Percentiles rank a stretch among this genome's conserved stretches.
These are phyloP conservation scores for Galaxea fascicularis DNA, from an alignment of 92 coral and sea anemone genomes.

Conservation along the genomic window DNA sequence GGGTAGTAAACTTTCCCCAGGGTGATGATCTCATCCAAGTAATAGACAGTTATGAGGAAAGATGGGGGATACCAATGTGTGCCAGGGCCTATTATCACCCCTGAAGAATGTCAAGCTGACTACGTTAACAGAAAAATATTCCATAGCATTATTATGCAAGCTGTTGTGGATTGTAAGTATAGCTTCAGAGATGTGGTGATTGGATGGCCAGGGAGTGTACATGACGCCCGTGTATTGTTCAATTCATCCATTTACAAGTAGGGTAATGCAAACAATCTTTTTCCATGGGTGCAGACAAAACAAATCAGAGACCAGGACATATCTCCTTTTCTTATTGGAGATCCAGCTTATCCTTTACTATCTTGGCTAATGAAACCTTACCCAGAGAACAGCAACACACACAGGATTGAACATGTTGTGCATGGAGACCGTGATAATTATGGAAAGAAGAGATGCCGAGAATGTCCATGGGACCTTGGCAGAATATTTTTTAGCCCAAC, in stretches of 20 bases:
- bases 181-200: constrained; percentile 69
- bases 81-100: constrained; percentile 58
- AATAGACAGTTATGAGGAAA: constrained; percentile 34
- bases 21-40: constrained; percentile 29
- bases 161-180: constrained; percentile 68
- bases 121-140: constrained; percentile 65
- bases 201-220: constrained; percentile 84
- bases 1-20: constrained; percentile 24
- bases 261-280: constrained; percentile 38
- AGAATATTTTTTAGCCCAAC: constrained; percentile 36
- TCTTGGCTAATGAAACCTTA: constrained; percentile 73
- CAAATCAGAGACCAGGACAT: constrained; percentile 49
- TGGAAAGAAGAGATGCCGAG: constrained; percentile 15
- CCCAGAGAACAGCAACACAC: constrained; percentile 50
- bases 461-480: constrained; percentile 42
- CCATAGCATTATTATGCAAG: constrained; percentile 76
- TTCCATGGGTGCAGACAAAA: constrained; percentile 34
- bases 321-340: constrained; percentile 52
- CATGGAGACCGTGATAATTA: neutral
- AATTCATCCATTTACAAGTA: constrained; percentile 56
- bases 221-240: constrained; percentile 62
- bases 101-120: constrained; percentile 55
- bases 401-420: constrained; percentile 32
- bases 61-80: constrained; percentile 50
- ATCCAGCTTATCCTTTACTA: constrained; percentile 70